Conservation (phyloP, 2,888 invertebrate species). For the Xestobium rufovillosum region DNA sequence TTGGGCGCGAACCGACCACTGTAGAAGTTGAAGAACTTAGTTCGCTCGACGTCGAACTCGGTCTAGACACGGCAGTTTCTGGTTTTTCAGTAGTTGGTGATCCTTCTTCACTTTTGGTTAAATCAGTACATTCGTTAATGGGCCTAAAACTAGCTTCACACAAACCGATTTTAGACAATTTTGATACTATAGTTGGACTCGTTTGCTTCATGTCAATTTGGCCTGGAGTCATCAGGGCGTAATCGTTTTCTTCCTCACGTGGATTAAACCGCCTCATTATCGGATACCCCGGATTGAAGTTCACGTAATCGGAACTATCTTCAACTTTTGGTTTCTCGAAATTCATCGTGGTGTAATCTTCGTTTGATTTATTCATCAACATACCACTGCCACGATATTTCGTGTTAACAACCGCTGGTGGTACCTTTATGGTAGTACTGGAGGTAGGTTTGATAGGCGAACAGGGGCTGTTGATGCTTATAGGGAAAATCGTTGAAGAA, state of each 20-base stretch:
- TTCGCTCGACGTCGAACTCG: conserved; percentile 39
- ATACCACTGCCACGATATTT: conserved; percentile 23
- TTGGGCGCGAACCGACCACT: conserved; percentile 38
- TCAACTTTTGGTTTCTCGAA: conserved; percentile 27
- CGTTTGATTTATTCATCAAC: conserved; percentile 16
- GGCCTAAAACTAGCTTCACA: conserved; percentile 12
- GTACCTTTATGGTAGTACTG: conserved; percentile 31
- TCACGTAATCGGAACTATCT: conserved; percentile 36
- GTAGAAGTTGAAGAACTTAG: conserved; percentile 37
- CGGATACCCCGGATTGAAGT: conserved; percentile 32
- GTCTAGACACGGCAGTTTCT: conserved; percentile 27
- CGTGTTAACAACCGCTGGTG: conserved; percentile 31
- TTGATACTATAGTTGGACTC: conserved; percentile 24
- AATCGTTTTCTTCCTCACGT: conserved; percentile 39
- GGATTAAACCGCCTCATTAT: conserved; percentile 14
- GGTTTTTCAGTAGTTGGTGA: conserved; percentile 23
- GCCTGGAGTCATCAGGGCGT: conserved; percentile 45
- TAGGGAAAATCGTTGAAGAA: conserved; percentile 58
- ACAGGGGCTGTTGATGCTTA: conserved; percentile 59
- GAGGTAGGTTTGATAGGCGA: conserved; percentile 53
- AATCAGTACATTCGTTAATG: conserved; percentile 18
- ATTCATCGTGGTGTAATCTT: conserved; percentile 38
- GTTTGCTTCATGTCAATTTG: too few relatives aligned
- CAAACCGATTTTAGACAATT: conserved; percentile 17
- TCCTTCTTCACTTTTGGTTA: conserved; percentile 22